Evolutionary conservation across 1,140 invertebrate genomes (phyloP).

Genomic region (Listronotus oregonensis): DNA sequence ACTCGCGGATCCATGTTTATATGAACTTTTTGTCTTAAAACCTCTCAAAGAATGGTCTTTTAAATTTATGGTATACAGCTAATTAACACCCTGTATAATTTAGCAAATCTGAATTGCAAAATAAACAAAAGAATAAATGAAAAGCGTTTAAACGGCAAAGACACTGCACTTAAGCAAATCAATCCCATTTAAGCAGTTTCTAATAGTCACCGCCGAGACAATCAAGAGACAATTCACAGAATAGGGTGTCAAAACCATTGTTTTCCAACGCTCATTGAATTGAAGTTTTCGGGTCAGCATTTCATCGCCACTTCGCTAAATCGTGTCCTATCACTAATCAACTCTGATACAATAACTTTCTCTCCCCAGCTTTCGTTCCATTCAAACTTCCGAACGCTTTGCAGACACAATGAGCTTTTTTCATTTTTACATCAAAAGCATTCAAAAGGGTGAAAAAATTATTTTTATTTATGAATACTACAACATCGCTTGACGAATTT

Average conservation of each 20-base stretch:
- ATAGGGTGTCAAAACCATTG: conserved; percentile 25
- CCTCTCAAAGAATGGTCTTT: no score
- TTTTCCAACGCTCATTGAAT: conserved; percentile 24
- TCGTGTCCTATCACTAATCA: conserved; percentile 49
- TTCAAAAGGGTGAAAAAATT: conserved; percentile 25
- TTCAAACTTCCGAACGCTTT: conserved; percentile 27
- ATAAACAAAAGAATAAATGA: no score
- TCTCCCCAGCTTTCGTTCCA: conserved; percentile 35
- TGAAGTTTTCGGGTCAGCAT: conserved; percentile 45
- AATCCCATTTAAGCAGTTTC: no score
- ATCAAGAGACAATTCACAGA: conserved; percentile 27
- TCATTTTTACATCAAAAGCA: conserved; percentile 11
- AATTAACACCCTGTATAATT: no score
- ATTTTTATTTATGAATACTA: background rate
- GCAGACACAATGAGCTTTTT: conserved; percentile 18
- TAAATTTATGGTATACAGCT: no score
- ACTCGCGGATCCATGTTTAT: no score
- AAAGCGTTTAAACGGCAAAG: no score
- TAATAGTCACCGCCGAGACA: no score
- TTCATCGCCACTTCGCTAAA: conserved; percentile 43
- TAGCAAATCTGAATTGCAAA: no score
- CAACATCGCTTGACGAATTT: conserved; percentile 1
- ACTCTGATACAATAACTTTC: conserved; percentile 42
- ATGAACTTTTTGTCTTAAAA: no score
- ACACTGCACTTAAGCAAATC: no score